Conservation (phyloP, 2,113 vertebrate genomes). For the Herpetotheres cachinnans region DNA sequence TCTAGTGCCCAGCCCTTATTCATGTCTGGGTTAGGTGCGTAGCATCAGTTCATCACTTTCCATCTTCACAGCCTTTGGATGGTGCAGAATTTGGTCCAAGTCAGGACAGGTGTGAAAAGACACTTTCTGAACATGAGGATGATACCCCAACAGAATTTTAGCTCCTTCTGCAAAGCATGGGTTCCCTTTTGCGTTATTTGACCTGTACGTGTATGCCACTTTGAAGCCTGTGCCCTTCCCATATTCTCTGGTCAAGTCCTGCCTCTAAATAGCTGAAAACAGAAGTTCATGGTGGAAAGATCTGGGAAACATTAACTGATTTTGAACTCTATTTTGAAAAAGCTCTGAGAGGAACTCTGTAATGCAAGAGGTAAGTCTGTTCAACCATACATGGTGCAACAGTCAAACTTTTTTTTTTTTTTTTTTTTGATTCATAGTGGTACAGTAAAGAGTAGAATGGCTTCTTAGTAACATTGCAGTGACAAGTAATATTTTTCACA, state of each 20-base stretch:
- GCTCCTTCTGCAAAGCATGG: background rate
- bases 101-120: background rate
- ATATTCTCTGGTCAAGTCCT: background rate
- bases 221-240: background rate
- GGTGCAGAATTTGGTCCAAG: background rate
- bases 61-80: background rate
- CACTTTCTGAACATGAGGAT: background rate
- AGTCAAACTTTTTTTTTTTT: background rate
- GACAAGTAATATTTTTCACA: background rate
- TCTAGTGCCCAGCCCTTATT: background rate
- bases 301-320: background rate
- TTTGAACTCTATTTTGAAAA: background rate
- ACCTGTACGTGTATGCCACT: background rate
- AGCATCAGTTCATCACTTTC: background rate
- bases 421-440: background rate
- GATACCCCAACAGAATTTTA: background rate
- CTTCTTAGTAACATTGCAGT: background rate
- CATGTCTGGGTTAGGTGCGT: background rate
- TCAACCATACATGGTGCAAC: background rate
- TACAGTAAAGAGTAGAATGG: background rate
- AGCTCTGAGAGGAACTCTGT: background rate
- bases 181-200: background rate
- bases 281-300: background rate
- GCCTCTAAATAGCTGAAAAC: background rate
- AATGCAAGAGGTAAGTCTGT: background rate